Evolutionary conservation across 2,888 invertebrate genomes (phyloP), one percentile per base, ranked within the genome.

Genomic region (Nysson spinosus): DNA sequence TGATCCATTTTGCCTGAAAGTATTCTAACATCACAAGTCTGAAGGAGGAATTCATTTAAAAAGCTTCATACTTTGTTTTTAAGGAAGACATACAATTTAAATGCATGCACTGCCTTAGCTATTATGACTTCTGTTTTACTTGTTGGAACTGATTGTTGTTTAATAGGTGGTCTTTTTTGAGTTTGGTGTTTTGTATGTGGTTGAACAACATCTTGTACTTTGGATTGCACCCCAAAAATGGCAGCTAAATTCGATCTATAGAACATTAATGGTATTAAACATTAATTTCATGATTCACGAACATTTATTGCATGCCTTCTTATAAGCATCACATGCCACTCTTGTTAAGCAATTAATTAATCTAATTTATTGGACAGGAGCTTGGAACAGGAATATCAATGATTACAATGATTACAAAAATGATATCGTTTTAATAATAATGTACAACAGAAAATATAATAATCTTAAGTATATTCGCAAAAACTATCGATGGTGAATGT

Each of bases 21-120:
- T 9, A 49, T 20, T 42, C 17, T 34, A 20, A 55, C 37, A 14
- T 37, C 42, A 46, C 28, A 22, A 20, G 19, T 20, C 20, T 49
- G 7, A 24, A 26, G 20, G 1, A 34, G 30, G 6, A 16, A 26
- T 39, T 28, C 3, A 40, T 17, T 26, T 20, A 32, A 19, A 39
- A 17, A 11, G 19, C 11, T 47, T 49, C 2, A 17, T 11, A 30
- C 14, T 34, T 4, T 19, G n/a, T n/a, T n/a, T n/a, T n/a, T n/a
- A n/a, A n/a, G n/a, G n/a, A 5, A 44, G 17, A 17, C 75, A 77
- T 75, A 84, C 84, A 85, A 72, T 72, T 82, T 83, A 44, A 78
- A 85, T 14, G 78, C 83, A 39, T 81, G 75, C 4, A 85, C 78
- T 24, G 74, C 77, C 76, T 81, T 85, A 1, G 83, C 84, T 44